A percentile compares a stretch with the other conserved stretches of the same genome.
These are phyloP conservation scores for Samia ricini DNA, from an alignment of 1,140 invertebrate genomes.

Conservation along the genomic window DNA sequence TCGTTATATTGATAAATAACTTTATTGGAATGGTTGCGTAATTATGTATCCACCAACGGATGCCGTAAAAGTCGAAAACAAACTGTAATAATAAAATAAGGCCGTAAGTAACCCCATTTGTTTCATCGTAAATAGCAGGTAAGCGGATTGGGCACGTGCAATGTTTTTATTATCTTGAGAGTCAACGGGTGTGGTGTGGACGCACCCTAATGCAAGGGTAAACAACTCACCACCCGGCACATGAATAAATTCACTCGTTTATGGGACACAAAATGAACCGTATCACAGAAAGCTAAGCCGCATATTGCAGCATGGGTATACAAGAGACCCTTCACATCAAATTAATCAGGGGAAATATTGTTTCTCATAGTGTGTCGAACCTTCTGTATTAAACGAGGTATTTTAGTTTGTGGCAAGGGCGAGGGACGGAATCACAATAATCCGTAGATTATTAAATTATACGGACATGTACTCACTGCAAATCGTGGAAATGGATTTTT, in stretches of 20 bases:
- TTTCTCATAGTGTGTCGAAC: background rate
- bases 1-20: background rate
- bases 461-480: conserved; percentile 33
- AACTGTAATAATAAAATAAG: conserved; percentile 47
- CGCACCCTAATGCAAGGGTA: conserved; percentile 59
- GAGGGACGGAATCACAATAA: conserved; percentile 59
- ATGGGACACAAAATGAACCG: background rate
- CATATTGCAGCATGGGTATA: background rate
- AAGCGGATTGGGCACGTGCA: conserved; percentile 69
- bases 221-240: conserved; percentile 55
- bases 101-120: conserved; percentile 30
- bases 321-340: background rate
- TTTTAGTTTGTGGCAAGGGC: conserved; percentile 27
- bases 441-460: conserved; percentile 68
- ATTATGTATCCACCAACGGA: too few species aligned
- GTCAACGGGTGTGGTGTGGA: conserved; percentile 31
- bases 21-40: too few species aligned
- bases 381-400: background rate
- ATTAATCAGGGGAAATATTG: conserved; percentile 2
- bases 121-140: conserved; percentile 65
- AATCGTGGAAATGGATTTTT: conserved; percentile 38
- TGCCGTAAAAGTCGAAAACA: conserved; percentile 41
- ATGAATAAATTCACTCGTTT: conserved; percentile 61
- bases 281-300: background rate
- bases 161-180: conserved; percentile 68